Evolutionary conservation across 2,888 invertebrate species (phyloP), one percentile per base, ranked within the genome.

Genomic region (Scaptomyza parva): DNA sequence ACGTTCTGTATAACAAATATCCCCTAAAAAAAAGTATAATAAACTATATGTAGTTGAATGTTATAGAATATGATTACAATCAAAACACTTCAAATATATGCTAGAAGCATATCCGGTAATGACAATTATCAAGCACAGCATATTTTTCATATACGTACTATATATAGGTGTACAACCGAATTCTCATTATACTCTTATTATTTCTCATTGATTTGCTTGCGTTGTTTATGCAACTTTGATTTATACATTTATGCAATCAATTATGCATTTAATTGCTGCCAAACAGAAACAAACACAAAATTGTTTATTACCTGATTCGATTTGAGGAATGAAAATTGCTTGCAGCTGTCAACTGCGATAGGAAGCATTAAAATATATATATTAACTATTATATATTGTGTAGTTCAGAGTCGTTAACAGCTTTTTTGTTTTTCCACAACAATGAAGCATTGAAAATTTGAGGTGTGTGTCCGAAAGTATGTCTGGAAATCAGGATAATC

Each of bases 251-350:
- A 83, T 88, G 61, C 81, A 63, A 40, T 52, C 76, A 81, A 85
- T 87, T 84, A 87, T 88, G 76, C 77, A 77, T 68, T 80, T 83
- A 88, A 88, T 88, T 88, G 80, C 45, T 61, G 44, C 37, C 76
- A 86, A 86, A 79, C 76, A 86, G 70, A 71, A 78, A 61, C 43
- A 68, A 71, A 52, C 39, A 58, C 40, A 64, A 77, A 64, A 64
- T 65, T 79, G 40, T 47, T 48, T 43, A 39, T 44, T 67, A 44
- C 37, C 55, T 65, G 55, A 65, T 67, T 72, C 65, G 57, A 35
- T 48, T 48, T 44, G 58, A 48, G 80, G 86, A 83, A 86, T 81
- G 80, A 71, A 88, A 82, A 82, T 79, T 88, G 70, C 54, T 30
- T 30, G 55, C 86, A 86, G 79, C 83, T 86, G 86, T 58, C 57